Evolutionary conservation across 64 coral and sea anemone species (phyloP).

Genomic region (Platygyra sinensis): DNA sequence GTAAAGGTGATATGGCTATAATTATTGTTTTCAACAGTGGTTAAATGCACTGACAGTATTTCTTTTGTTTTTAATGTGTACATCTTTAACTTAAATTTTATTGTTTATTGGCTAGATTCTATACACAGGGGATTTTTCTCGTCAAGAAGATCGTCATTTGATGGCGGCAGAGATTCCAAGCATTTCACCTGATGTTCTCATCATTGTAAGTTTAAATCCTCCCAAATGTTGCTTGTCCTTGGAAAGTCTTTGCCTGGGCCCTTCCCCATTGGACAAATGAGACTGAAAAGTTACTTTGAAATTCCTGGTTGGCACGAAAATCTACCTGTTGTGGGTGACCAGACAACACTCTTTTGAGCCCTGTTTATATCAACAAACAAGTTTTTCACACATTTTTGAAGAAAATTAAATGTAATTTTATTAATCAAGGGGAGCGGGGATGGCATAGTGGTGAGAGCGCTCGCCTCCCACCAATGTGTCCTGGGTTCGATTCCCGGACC

Average conservation of each 20-base stretch:
- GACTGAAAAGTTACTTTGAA: not conserved
- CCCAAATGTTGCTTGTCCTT: not conserved
- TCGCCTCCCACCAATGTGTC: too few relatives aligned
- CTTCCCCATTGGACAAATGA: not conserved
- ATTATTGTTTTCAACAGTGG: not conserved
- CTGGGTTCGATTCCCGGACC: too few relatives aligned
- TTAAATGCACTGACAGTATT: not conserved
- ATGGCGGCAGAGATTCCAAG: slow-evolving; percentile 99
- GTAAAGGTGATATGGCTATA: slow-evolving; percentile 75
- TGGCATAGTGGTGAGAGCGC: too few relatives aligned
- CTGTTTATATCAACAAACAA: too few relatives aligned
- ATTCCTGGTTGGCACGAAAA: too few relatives aligned
- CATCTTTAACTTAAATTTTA: not conserved
- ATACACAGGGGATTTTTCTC: slow-evolving; percentile 99
- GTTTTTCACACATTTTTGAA: too few relatives aligned
- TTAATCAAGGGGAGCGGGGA: too few relatives aligned
- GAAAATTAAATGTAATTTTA: too few relatives aligned
- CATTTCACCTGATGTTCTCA: slow-evolving; percentile 96
- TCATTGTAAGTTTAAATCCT: slow-evolving; percentile 64
- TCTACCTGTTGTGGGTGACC: too few relatives aligned
- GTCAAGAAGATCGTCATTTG: slow-evolving; percentile 96
- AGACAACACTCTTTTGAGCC: too few relatives aligned
- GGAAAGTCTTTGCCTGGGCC: too few relatives aligned
- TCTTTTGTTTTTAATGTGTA: not conserved
- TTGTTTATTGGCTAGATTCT: slow-evolving; percentile 75